Conservation (phyloP, 2,888 invertebrate genomes). For the Drosophila acutilabella region DNA sequence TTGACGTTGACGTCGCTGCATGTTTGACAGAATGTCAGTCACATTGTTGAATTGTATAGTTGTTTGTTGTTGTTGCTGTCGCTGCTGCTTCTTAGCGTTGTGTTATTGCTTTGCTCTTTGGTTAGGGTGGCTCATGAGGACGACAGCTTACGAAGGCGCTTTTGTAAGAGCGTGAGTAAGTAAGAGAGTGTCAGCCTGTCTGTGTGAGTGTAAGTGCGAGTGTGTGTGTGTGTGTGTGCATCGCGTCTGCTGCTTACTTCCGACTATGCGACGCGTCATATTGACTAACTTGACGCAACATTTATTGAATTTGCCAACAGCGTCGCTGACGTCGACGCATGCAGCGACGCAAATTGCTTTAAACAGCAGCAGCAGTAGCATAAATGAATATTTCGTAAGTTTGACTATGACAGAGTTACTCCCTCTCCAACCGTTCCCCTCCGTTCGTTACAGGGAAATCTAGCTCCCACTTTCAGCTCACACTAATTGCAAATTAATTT, state of each 20-base stretch:
- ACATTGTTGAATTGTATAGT: conserved; percentile 44
- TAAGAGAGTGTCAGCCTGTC: conserved; percentile 1
- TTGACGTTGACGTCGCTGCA: conserved; percentile 62
- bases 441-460: neutral
- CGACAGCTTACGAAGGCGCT: conserved; percentile 28
- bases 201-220: neutral
- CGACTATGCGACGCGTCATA: conserved; percentile 17
- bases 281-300: conserved; percentile 47
- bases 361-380: conserved; percentile 12
- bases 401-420: neutral
- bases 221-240: conserved; percentile 11
- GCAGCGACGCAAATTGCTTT: conserved; percentile 35
- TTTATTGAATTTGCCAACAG: conserved; percentile 65
- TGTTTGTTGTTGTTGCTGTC: conserved; percentile 28
- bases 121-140: conserved; percentile 34
- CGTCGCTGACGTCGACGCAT: conserved; percentile 21
- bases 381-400: conserved; percentile 43
- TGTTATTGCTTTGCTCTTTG: conserved; percentile 26
- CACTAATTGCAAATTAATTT: conserved; percentile 74
- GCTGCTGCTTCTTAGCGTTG: conserved; percentile 23
- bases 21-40: conserved; percentile 80
- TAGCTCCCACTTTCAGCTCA: conserved; percentile 12
- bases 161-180: conserved; percentile 2
- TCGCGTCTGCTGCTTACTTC: conserved; percentile 22
- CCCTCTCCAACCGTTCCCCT: neutral